Conservation (phyloP, 2,113 vertebrate species). For the Vicugna pacos region DNA sequence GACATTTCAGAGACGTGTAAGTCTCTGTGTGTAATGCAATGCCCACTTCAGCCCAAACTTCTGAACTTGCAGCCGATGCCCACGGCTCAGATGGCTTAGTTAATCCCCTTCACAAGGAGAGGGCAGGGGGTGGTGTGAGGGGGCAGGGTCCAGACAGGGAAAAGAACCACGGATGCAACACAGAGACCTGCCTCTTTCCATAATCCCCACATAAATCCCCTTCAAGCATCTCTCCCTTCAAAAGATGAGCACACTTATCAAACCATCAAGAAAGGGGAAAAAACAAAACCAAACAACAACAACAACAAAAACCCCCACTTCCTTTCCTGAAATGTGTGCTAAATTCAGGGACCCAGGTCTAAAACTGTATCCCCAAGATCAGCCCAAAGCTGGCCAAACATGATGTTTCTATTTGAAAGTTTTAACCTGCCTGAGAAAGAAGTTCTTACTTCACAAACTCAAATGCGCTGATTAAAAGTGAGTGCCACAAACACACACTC, state of each 20-base stretch:
- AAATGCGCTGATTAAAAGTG: constrained; percentile 80
- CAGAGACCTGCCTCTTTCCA: neutral
- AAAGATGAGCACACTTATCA: neutral
- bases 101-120: neutral
- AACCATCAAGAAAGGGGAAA: neutral
- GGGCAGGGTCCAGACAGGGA: neutral
- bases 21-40: neutral
- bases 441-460: constrained; percentile 83
- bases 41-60: neutral
- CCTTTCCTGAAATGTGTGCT: neutral
- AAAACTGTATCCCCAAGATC: neutral
- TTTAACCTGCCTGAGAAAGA: constrained; percentile 80
- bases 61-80: neutral
- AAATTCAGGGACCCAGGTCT: neutral
- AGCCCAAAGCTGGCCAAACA: constrained; percentile 70
- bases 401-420: constrained; percentile 78
- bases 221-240: neutral
- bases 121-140: neutral
- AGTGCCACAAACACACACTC: constrained; percentile 82
- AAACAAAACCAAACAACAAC: neutral
- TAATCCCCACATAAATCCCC: neutral
- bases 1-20: neutral
- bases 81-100: neutral
- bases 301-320: too few species aligned
- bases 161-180: neutral